These are phyloP conservation scores for Etheostoma perlongum DNA, from an alignment of 2,797 vertebrate species.

Conservation along the genomic window DNA sequence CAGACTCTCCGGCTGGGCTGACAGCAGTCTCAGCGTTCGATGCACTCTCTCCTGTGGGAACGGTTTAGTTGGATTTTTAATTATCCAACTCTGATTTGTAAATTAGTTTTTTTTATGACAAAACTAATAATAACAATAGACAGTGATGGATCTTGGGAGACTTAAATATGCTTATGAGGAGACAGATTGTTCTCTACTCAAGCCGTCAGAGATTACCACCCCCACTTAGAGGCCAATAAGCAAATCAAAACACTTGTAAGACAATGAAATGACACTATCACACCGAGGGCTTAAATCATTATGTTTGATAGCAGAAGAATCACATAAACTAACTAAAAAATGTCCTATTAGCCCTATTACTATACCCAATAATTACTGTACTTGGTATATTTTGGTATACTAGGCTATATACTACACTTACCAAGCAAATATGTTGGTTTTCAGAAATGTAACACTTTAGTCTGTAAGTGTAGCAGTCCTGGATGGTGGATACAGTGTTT, in stretches of 20 bases:
- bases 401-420: background rate
- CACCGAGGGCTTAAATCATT: conserved; percentile 45
- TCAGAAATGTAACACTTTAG: conserved; percentile 24
- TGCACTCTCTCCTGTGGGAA: conserved; percentile 46
- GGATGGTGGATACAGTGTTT: conserved; percentile 20
- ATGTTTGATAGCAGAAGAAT: background rate
- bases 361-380: too few species aligned
- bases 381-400: background rate
- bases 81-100: conserved; percentile 77
- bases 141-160: conserved; percentile 77
- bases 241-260: conserved; percentile 68
- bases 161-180: conserved; percentile 62
- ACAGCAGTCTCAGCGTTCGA: conserved; percentile 39
- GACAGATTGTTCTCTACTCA: conserved; percentile 61
- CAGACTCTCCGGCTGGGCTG: conserved; percentile 33
- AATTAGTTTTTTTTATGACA: conserved; percentile 74
- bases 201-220: conserved; percentile 52
- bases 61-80: conserved; percentile 76
- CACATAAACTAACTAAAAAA: background rate
- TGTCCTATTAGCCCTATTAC: background rate
- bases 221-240: conserved; percentile 35
- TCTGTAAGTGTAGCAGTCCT: conserved; percentile 31
- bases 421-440: conserved; percentile 6
- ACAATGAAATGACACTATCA: conserved; percentile 63
- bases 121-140: conserved; percentile 83